Conservation (phyloP, 1,140 invertebrate genomes). For the Phocides pigmalion region DNA sequence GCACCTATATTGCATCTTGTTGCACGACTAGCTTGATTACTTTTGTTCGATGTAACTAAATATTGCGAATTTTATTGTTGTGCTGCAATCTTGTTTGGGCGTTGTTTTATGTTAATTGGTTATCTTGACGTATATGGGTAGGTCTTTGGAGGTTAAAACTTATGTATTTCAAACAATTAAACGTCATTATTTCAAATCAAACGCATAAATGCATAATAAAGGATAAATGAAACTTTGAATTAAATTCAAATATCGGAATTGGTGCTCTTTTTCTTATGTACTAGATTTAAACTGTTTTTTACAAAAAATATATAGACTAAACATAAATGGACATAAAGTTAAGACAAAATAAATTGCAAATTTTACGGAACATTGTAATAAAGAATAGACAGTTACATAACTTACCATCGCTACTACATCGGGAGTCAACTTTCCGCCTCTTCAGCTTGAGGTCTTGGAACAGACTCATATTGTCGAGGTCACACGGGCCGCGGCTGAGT, state of each 20-base stretch:
- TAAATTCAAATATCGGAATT: no score
- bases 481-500: constrained; percentile 95
- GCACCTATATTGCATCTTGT: constrained; percentile 21
- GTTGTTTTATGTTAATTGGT: not conserved
- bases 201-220: no score
- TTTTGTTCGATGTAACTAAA: constrained; percentile 1
- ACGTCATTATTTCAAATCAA: no score
- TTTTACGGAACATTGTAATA: no score
- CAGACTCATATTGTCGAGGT: constrained; percentile 98
- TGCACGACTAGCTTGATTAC: constrained; percentile 23
- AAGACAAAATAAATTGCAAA: not conserved
- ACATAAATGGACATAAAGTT: not conserved
- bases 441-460: constrained; percentile 99
- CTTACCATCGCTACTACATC: constrained; percentile 97
- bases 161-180: no score
- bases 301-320: no score
- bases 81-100: not conserved
- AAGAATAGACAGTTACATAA: no score
- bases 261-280: no score
- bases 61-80: not conserved
- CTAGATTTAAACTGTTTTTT: no score
- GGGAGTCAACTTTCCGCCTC: constrained; percentile 97
- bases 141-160: no score
- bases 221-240: no score
- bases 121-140: not conserved